A percentile compares a stretch with the other conserved stretches of the same genome.
Evolutionary conservation across 2,888 invertebrate species (phyloP).

Genomic region (Melinaea marsaeus): DNA sequence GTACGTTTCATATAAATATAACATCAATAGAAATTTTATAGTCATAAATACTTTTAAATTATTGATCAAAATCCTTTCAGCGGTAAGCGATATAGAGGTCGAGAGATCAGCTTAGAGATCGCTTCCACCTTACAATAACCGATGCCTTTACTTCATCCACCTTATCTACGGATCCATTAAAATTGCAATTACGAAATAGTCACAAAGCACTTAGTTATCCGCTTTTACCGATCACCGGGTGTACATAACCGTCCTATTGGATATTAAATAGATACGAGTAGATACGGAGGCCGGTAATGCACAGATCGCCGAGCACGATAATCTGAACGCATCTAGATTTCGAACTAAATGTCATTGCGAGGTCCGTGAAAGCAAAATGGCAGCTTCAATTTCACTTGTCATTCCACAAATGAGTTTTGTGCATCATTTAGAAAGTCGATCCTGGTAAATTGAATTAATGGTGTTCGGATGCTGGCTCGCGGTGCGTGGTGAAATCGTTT

Average conservation of each 20-base stretch:
- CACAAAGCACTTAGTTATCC: conserved; percentile 27
- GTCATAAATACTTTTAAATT: conserved; percentile 12
- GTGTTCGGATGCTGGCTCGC: conserved; percentile 27
- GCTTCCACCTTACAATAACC: conserved; percentile 26
- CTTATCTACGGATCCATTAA: conserved; percentile 27
- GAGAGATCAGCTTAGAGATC: conserved; percentile 25
- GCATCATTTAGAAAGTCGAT: conserved; percentile 71
- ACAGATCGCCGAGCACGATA: conserved; percentile 49
- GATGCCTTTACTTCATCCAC: conserved; percentile 29
- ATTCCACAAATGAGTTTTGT: conserved; percentile 69
- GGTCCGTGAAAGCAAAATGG: conserved; percentile 55
- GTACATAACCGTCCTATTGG: conserved; percentile 27
- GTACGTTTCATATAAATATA: background rate
- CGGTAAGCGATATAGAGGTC: conserved; percentile 26
- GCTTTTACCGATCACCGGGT: conserved; percentile 22
- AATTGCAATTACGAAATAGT: conserved; percentile 31
- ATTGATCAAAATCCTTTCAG: conserved; percentile 23
- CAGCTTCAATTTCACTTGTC: conserved; percentile 63
- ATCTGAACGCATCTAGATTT: conserved; percentile 59
- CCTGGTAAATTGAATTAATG: conserved; percentile 56
- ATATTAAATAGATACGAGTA: conserved; percentile 40
- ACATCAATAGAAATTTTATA: conserved; percentile 2
- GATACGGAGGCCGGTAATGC: conserved; percentile 38
- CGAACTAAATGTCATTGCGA: conserved; percentile 52
- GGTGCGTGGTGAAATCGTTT: conserved; percentile 38